phyloP scores from a whole-genome alignment of 2,888 invertebrate genomes.

The Melinopterus prodromus region DNA sequence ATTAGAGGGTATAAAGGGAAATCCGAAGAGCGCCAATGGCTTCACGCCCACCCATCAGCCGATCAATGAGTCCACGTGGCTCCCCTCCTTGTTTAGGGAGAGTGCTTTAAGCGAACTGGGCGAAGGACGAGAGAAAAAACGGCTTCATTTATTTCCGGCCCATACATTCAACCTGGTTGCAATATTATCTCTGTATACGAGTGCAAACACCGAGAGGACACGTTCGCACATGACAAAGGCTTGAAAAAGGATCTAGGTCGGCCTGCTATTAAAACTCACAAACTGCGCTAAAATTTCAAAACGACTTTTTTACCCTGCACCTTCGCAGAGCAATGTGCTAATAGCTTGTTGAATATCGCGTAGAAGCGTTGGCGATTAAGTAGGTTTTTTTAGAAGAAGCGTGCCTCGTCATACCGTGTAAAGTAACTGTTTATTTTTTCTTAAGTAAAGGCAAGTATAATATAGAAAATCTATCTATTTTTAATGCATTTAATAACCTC shows the following conservation, averaged over 20 bases:
- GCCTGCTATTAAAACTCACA: background rate
- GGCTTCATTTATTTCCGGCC: background rate
- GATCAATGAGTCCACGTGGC: slow-evolving; percentile 4
- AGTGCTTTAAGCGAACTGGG: background rate
- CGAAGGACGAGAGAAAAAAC: background rate
- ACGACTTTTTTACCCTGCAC: background rate
- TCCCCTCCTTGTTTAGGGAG: background rate
- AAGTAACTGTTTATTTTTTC: background rate
- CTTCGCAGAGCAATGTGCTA: background rate
- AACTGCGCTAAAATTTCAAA: background rate
- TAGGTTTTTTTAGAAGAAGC: background rate
- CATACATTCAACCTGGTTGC: background rate
- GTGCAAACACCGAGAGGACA: background rate
- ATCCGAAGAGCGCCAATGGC: background rate
- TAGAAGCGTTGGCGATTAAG: background rate
- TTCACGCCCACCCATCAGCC: background rate
- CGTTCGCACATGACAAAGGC: background rate
- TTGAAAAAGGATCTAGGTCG: background rate
- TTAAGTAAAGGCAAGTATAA: background rate
- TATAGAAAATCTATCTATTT: too few relatives aligned
- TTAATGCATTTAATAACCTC: too few relatives aligned
- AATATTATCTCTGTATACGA: background rate
- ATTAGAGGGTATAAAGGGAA: background rate
- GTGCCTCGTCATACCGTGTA: background rate
- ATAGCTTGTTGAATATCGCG: background rate